Evolutionary conservation across 1,140 invertebrate genomes (phyloP).

Genomic region (Mercenaria mercenaria): DNA sequence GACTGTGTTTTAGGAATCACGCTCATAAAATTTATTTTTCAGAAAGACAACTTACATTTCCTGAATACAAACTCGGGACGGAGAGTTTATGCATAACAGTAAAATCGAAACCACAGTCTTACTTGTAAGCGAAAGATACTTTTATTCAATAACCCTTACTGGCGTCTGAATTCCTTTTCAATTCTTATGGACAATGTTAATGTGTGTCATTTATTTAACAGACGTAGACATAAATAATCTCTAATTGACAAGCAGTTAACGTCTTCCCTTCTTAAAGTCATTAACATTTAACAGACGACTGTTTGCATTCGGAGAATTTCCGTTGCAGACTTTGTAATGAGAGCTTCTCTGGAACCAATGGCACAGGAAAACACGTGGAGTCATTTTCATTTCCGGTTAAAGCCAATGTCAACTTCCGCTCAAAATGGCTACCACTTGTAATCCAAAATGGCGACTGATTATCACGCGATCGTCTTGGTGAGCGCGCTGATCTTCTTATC

Average conservation of each 20-base stretch:
- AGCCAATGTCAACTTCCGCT: conserved; percentile 57
- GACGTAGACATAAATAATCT: conserved; percentile 29
- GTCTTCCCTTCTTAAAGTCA: conserved; percentile 8
- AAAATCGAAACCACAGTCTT: neutral
- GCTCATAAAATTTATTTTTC: neutral
- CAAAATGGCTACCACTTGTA: conserved; percentile 59
- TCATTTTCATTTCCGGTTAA: conserved; percentile 61
- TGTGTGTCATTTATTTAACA: neutral
- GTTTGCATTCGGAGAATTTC: conserved; percentile 19
- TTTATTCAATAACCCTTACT: neutral
- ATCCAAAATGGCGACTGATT: conserved; percentile 25
- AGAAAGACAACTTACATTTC: neutral
- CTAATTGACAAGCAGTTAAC: conserved; percentile 47
- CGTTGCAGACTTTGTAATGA: conserved; percentile 23
- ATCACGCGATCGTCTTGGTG: conserved; percentile 35
- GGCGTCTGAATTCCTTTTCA: neutral
- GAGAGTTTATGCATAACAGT: too few species aligned
- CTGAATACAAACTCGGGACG: too few species aligned
- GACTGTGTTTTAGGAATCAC: neutral
- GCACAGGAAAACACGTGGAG: conserved; percentile 23
- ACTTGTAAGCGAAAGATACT: neutral
- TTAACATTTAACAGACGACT: conserved; percentile 14
- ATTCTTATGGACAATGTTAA: neutral
- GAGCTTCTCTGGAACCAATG: conserved; percentile 55
- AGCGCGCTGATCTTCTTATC: conserved; percentile 59